Conservation (phyloP, 2,888 invertebrate genomes). For the Caenorhabditis sulstoni region DNA sequence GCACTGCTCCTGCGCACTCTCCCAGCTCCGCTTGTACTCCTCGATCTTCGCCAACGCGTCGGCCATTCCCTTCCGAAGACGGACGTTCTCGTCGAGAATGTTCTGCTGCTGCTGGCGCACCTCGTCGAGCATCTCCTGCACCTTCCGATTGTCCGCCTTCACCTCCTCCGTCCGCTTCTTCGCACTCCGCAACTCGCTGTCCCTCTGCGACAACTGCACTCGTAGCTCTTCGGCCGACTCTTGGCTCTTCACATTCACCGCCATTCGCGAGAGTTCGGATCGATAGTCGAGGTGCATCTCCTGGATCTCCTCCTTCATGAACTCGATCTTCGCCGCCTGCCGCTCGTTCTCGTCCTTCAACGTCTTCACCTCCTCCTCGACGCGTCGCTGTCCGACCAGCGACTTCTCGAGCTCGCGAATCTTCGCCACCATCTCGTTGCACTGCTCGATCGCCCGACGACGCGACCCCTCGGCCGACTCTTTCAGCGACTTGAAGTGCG, state of each 20-base stretch:
- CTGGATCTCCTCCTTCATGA: conserved; percentile 67
- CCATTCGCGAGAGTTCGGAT: conserved; percentile 57
- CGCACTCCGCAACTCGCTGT: conserved; percentile 37
- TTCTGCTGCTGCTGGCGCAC: conserved; percentile 13
- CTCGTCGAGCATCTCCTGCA: conserved; percentile 50
- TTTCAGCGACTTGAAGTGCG: conserved; percentile 25
- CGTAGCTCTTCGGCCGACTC: conserved; percentile 7
- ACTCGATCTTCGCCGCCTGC: conserved; percentile 44
- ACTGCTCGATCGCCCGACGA: conserved; percentile 45
- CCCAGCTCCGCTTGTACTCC: conserved; percentile 59
- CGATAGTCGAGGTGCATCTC: conserved; percentile 69
- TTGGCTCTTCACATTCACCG: conserved; percentile 6
- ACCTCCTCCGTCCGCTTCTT: conserved; percentile 47
- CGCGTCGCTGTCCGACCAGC: conserved; percentile 37
- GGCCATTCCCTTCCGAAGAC: conserved; percentile 60
- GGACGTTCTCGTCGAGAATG: conserved; percentile 58
- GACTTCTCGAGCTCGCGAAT: conserved; percentile 28
- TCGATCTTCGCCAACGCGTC: conserved; percentile 67
- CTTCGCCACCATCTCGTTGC: conserved; percentile 46
- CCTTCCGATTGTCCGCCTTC: conserved; percentile 51
- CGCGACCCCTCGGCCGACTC: conserved; percentile 41
- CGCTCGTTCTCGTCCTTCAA: conserved; percentile 38
- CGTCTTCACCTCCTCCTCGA: conserved; percentile 53
- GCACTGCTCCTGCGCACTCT: conserved; percentile 51
- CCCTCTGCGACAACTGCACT: conserved; percentile 30